These are phyloP conservation scores for Festucalex cinctus DNA, from an alignment of 2,113 vertebrate genomes.

Conservation along the genomic window DNA sequence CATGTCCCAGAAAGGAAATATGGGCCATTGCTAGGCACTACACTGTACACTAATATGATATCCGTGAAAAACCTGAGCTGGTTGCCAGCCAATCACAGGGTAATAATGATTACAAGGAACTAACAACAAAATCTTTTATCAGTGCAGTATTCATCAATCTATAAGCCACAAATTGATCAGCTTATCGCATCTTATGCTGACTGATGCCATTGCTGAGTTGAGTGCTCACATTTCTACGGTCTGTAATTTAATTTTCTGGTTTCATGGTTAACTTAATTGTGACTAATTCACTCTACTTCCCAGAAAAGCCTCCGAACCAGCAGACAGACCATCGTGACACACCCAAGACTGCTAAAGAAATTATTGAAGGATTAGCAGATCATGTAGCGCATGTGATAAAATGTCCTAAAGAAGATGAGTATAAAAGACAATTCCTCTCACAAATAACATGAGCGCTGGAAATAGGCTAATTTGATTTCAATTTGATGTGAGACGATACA, in stretches of 20 bases:
- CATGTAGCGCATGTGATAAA: background rate
- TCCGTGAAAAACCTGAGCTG: too few relatives aligned
- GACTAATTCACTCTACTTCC: background rate
- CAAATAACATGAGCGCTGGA: background rate
- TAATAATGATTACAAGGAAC: too few relatives aligned
- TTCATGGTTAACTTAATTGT: background rate
- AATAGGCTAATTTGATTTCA: background rate
- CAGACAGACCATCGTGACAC: background rate
- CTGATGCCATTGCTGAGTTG: background rate
- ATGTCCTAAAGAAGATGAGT: background rate
- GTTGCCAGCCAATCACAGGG: too few relatives aligned
- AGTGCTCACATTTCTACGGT: background rate
- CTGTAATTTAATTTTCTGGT: background rate
- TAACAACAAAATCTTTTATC: too few relatives aligned
- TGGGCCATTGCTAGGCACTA: too few relatives aligned
- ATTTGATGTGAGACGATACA: background rate
- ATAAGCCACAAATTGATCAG: background rate
- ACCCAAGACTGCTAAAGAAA: background rate
- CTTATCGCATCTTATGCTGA: background rate
- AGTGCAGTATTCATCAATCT: too few relatives aligned
- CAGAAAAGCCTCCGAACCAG: background rate
- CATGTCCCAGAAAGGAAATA: too few relatives aligned
- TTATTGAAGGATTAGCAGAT: background rate
- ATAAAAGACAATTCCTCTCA: background rate
- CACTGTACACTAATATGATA: too few relatives aligned